Percentiles rank a stretch among this genome's conserved stretches.
Evolutionary conservation across 1,140 invertebrate species (phyloP).

Genomic region (Sinella curviseta): DNA sequence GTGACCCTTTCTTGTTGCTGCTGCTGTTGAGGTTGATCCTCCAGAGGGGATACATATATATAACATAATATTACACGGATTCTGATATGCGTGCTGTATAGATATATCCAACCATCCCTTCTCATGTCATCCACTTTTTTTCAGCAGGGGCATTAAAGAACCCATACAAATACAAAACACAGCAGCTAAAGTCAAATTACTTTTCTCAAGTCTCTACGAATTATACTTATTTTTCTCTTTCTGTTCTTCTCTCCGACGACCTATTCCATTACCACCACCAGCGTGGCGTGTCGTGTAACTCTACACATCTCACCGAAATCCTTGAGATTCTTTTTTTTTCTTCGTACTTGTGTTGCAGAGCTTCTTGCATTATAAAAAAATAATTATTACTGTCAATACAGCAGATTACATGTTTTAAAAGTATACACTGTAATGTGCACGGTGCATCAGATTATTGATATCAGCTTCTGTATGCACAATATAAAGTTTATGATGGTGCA

Average conservation of each 20-base stretch:
- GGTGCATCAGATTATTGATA: too few species aligned
- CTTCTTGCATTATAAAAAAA: too few species aligned
- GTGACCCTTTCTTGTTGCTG: constrained; percentile 20
- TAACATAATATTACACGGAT: not conserved
- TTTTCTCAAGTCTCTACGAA: not conserved
- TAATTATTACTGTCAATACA: too few species aligned
- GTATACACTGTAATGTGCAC: too few species aligned
- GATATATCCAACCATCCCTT: not conserved
- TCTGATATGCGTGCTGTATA: not conserved
- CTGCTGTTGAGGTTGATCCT: not conserved
- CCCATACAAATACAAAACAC: not conserved
- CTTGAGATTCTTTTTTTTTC: too few species aligned
- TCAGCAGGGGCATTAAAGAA: too few species aligned
- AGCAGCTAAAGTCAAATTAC: constrained; percentile 15
- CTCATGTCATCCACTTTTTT: constrained; percentile 19
- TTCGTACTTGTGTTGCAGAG: too few species aligned
- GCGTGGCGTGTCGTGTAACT: too few species aligned
- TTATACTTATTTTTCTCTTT: constrained; percentile 1
- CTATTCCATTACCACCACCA: not conserved
- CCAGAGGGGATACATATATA: constrained; percentile 2
- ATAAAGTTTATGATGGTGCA: too few species aligned
- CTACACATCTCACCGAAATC: too few species aligned
- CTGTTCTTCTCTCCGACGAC: not conserved
- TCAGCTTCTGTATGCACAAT: too few species aligned
- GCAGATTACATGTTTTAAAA: too few species aligned